Evolutionary conservation across 1,140 invertebrate genomes (phyloP), one percentile per base, ranked within the genome.

Genomic region (Ips typographus): DNA sequence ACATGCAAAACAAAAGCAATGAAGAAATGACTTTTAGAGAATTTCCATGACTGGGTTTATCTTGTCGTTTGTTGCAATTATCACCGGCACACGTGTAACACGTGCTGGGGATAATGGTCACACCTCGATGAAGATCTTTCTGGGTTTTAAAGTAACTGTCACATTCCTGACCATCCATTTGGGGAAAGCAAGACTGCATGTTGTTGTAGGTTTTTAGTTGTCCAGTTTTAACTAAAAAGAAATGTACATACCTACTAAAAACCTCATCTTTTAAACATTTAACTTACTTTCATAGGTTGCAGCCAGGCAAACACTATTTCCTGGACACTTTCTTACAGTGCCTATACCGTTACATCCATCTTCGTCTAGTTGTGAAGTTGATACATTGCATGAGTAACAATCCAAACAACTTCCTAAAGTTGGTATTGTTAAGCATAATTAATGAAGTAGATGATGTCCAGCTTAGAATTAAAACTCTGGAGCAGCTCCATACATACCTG

Each of bases 351-450:
- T 40, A 59, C 65, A 66, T 4, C 40, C 56, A 36, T 66, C 65
- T 22, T 66, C 55, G 41, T 59, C 42, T 22, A n/a, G 5, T 36
- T 7, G 6, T 5, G 65, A 58, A 38, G 22, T 58, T 22, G 65
- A 58, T 7, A 59, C 65, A 51, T 66, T 59, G n/a, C 65, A 66
- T 4, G 55, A 37, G 39, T 66, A 66, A 39, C 65, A 66, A 6
- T 49, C 41, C 6, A 65, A 43, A 42, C 40, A 8, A 22, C 22
- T 22, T 22, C 22, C 22, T 22, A 22, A 22, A 22, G 22, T 22
- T 22, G 22, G 22, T 22, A 49, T 2, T 3, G 44, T 49, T 49
- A 49, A 49, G 44, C 2, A 6, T 49, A 49, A 6, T 8, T 8
- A 49, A 49, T 8, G 7, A 49, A 49, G 22, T 22, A 49, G 6